Base-by-base conservation (phyloP, 2,888 invertebrate species). In the Perizoma flavofasciatum region DNA sequence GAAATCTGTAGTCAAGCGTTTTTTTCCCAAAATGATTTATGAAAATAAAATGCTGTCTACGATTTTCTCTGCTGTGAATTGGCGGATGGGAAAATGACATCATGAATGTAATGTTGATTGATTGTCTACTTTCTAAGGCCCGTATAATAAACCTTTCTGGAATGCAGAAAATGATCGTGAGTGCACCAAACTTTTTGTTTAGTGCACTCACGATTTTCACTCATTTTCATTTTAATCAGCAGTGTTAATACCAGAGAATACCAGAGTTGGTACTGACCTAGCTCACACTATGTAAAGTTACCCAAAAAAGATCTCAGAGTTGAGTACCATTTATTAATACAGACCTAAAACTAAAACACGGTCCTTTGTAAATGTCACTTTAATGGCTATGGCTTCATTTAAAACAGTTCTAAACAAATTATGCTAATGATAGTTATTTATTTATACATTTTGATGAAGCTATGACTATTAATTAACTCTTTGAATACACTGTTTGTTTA, bases 21-120 rank as follows among this genome's bases (percentile, higher is more conserved):
- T 43, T 32, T 43, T 50, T n/a, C n/a, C 45, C 45, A 39, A 50
- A 43, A 0, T 11, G 37, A 41, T 37, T 35, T n/a, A 45, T 45
- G 5, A 40, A 46, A 44, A 10, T 35, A 33, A 47, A 51, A 51
- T 50, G 22, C 49, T 44, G 34, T 43, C 40, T 51, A 59, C 47
- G 45, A 44, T 40, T 40, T 66, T 66, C 64, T 62, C 64, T 66
- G 59, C 48, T 61, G 44, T 45, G 49, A 51, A 62, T 53, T 49
- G 41, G 55, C 46, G 37, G 46, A 46, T 57, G 61, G 60, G 59
- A 68, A 63, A 60, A 63, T 63, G 63, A 61, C 35, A 52, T 48
- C 50, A 57, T 60, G 44, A 55, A 57, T 37, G 0, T 55, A 57
- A 52, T 55, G 45, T 50, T 40, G 35, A 53, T 44, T 47, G 22